Percentiles rank a stretch among this genome's conserved stretches.
These are phyloP conservation scores for Lypha dubia DNA, from an alignment of 2,888 invertebrate species.

Conservation along the genomic window DNA sequence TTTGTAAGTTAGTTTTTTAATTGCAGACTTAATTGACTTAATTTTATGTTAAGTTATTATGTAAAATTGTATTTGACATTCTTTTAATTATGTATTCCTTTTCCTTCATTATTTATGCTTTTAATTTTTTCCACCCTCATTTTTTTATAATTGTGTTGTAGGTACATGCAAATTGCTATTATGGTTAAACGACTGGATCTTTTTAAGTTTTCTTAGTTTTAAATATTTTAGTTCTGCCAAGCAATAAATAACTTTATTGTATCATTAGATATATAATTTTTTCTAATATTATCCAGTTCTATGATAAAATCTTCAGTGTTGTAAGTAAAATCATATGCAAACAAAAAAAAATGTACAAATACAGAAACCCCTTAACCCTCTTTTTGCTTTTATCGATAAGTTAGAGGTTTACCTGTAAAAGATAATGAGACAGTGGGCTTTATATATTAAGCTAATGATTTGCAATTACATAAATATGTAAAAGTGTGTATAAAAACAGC, in stretches of 20 bases:
- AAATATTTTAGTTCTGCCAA: not conserved
- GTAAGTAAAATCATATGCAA: too few species aligned
- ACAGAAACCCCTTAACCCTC: too few species aligned
- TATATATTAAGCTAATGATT: too few species aligned
- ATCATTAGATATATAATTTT: not conserved
- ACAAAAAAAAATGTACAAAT: too few species aligned
- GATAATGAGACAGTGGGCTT: too few species aligned
- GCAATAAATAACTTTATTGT: not conserved
- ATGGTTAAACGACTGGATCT: constrained; percentile 18
- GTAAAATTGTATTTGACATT: constrained; percentile 49
- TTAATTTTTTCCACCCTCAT: not conserved
- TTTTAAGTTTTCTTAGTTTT: not conserved
- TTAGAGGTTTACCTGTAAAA: too few species aligned
- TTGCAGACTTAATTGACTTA: constrained; percentile 66
- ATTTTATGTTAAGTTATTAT: constrained; percentile 32
- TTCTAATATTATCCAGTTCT: not conserved
- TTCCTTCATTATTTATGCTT: constrained; percentile 9
- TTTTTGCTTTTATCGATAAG: too few species aligned
- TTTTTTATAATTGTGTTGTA: constrained; percentile 38
- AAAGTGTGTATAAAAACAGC: too few species aligned
- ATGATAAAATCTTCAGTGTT: not conserved
- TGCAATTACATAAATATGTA: too few species aligned
- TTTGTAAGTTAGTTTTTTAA: constrained; percentile 32
- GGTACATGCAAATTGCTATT: constrained; percentile 70
- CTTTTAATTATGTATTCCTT: not conserved